Evolutionary conservation across 2,888 invertebrate species (phyloP).

Genomic region (Nipponacmea schrenckii): DNA sequence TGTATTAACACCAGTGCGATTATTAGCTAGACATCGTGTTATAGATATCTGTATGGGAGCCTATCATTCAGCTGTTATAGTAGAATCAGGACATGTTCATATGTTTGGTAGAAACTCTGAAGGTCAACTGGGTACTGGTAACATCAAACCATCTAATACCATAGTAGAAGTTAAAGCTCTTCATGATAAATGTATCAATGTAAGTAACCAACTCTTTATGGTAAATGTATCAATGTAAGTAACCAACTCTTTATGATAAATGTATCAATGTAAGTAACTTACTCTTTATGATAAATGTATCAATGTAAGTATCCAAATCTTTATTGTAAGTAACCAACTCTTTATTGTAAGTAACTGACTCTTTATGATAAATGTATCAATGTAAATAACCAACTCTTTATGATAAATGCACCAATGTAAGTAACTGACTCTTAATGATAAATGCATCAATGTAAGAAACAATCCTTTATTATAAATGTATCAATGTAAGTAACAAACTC

Average conservation of each 20-base stretch:
- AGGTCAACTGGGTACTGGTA: conserved; percentile 74
- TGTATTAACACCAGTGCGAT: conserved; percentile 69
- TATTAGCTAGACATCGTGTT: conserved; percentile 72
- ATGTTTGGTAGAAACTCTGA: conserved; percentile 76
- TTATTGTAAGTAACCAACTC: too few species aligned
- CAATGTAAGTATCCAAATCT: too few species aligned
- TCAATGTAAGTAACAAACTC: too few species aligned
- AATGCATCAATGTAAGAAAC: too few species aligned
- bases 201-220: conserved; percentile 39
- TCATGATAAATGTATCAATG: conserved; percentile 65
- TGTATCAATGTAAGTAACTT: background rate
- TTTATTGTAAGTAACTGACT: too few species aligned
- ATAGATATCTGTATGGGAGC: conserved; percentile 74
- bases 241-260: too few species aligned
- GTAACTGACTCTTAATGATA: too few species aligned
- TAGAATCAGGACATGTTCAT: conserved; percentile 75
- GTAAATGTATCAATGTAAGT: too few species aligned
- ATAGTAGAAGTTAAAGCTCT: conserved; percentile 70
- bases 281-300: conserved; percentile 16
- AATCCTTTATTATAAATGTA: too few species aligned
- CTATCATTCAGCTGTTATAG: conserved; percentile 75
- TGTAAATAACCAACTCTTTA: too few species aligned
- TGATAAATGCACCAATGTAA: too few species aligned
- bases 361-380: too few species aligned
- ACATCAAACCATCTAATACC: conserved; percentile 63